Conservation (phyloP, 2,888 invertebrate species). For the Dendrolimus pini region DNA sequence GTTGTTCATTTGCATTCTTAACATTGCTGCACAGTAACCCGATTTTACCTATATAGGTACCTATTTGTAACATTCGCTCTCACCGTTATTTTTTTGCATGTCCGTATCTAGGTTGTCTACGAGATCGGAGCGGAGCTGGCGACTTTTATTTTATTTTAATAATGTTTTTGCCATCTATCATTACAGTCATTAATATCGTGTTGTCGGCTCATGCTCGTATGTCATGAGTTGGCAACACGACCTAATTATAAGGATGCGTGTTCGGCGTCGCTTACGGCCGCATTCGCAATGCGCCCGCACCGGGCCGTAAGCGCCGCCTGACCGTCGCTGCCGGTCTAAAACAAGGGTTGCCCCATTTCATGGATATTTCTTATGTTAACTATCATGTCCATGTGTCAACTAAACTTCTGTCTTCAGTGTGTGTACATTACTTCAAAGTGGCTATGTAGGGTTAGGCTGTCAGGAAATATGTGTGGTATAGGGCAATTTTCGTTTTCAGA, state of each 20-base stretch:
- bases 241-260: constrained; percentile 46
- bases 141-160: constrained; percentile 34
- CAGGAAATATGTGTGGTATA: constrained; percentile 76
- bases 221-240: constrained; percentile 33
- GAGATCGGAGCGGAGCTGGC: constrained; percentile 41
- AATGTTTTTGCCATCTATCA: constrained; percentile 37
- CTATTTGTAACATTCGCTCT: constrained; percentile 52
- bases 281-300: constrained; percentile 7
- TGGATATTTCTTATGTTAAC: constrained; percentile 73
- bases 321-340: constrained; percentile 48
- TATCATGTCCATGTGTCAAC: constrained; percentile 72
- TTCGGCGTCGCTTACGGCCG: constrained; percentile 39
- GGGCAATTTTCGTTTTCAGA: constrained; percentile 77
- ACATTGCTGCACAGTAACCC: constrained; percentile 68
- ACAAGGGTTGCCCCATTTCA: constrained; percentile 78
- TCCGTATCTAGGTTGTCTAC: constrained; percentile 57
- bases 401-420: constrained; percentile 68
- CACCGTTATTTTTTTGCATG: constrained; percentile 62
- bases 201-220: constrained; percentile 29
- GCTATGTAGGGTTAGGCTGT: constrained; percentile 54
- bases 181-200: constrained; percentile 41
- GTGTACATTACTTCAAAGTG: constrained; percentile 52
- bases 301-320: constrained; percentile 39
- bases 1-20: constrained; percentile 71
- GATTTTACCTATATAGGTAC: constrained; percentile 59